A percentile compares a stretch with the other conserved stretches of the same genome.
Conservation (phyloP, 2,888 invertebrate species). For the Spialia ferax region DNA sequence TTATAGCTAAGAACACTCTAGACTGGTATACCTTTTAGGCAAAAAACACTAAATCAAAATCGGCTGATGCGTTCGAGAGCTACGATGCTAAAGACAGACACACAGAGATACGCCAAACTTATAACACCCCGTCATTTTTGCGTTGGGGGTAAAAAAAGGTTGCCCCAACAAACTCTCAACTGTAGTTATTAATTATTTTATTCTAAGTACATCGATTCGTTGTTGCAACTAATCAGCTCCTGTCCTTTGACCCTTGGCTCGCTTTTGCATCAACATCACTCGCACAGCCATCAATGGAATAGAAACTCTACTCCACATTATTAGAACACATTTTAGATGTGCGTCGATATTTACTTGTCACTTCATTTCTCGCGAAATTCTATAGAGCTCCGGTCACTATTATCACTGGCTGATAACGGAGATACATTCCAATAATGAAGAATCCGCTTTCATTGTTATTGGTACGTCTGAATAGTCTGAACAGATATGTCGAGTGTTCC, state of each 20-base stretch:
- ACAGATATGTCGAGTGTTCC: conserved; percentile 32
- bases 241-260: conserved; percentile 79
- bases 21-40: too few species aligned
- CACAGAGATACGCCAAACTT: too few species aligned
- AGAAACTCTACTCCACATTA: conserved; percentile 38
- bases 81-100: too few species aligned
- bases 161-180: conserved; percentile 43
- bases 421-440: conserved; percentile 78
- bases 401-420: conserved; percentile 76
- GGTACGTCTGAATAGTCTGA: conserved; percentile 46
- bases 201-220: conserved; percentile 59
- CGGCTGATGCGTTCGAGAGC: too few species aligned
- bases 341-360: conserved; percentile 49
- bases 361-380: conserved; percentile 48
- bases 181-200: conserved; percentile 54
- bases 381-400: conserved; percentile 67
- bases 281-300: conserved; percentile 42
- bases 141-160: too few species aligned
- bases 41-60: too few species aligned
- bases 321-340: conserved; percentile 52
- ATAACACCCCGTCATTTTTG: too few species aligned
- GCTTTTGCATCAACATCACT: conserved; percentile 50
- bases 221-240: conserved; percentile 69
- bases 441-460: conserved; percentile 75
- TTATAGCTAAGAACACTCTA: too few species aligned